Percentiles rank a stretch among this genome's conserved stretches.
Conservation (phyloP, 2,888 invertebrate species). For the Pseudococcus jackbeardsleyi region DNA sequence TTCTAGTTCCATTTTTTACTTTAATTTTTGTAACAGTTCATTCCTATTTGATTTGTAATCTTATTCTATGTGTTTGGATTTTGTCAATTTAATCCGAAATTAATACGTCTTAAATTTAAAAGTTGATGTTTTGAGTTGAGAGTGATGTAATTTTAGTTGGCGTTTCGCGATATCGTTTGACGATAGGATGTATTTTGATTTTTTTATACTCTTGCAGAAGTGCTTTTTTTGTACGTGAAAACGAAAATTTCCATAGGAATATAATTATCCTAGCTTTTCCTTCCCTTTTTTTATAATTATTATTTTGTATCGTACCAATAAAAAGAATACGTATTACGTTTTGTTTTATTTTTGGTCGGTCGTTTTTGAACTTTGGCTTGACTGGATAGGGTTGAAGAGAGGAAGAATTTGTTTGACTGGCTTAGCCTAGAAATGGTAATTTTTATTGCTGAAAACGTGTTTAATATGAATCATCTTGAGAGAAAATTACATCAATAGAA, state of each 20-base stretch:
- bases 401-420: too few species aligned
- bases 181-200: background rate
- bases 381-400: too few species aligned
- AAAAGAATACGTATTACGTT: background rate
- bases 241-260: background rate
- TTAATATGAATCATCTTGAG: too few species aligned
- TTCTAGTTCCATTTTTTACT: background rate
- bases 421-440: too few species aligned
- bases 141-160: background rate
- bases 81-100: background rate
- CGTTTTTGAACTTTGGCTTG: too few species aligned
- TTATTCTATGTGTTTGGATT: background rate
- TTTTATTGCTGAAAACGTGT: too few species aligned
- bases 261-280: background rate
- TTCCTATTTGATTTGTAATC: background rate
- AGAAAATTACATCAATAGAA: too few species aligned
- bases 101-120: background rate
- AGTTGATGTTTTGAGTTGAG: background rate
- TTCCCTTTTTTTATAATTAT: background rate
- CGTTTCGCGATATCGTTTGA: background rate
- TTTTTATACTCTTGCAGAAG: constrained; percentile 13
- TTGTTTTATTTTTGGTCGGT: background rate
- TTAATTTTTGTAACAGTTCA: background rate
- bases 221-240: background rate
- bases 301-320: constrained; percentile 44